Conservation (phyloP, 2,797 vertebrate species). For the Taeniopygia guttata region DNA sequence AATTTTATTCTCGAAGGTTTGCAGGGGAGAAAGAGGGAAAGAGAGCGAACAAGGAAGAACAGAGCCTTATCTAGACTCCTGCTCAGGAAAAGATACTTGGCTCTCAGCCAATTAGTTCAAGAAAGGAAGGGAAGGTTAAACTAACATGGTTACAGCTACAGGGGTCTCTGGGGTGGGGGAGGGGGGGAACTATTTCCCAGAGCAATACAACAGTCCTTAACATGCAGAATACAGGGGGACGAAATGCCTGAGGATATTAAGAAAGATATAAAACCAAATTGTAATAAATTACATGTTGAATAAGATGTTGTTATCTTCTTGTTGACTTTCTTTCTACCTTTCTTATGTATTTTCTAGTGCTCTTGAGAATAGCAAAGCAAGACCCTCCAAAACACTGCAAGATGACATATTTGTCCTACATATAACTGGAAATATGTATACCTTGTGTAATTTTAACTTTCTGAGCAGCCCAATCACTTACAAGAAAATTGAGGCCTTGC, state of each 20-base stretch:
- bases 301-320: not conserved
- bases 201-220: too few relatives aligned
- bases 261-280: not conserved
- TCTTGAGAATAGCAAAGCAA: constrained; percentile 17
- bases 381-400: not conserved
- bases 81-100: too few relatives aligned
- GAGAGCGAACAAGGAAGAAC: too few relatives aligned
- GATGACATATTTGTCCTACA: not conserved
- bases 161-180: too few relatives aligned
- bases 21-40: too few relatives aligned
- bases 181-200: too few relatives aligned
- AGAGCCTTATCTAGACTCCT: too few relatives aligned
- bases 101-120: too few relatives aligned
- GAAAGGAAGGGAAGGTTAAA: too few relatives aligned
- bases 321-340: not conserved
- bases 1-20: too few relatives aligned
- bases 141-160: too few relatives aligned
- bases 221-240: not conserved
- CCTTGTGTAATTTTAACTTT: not conserved
- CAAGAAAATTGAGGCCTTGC: not conserved
- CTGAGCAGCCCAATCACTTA: not conserved
- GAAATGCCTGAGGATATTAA: not conserved
- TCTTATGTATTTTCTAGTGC: not conserved
- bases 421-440: not conserved
- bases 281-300: not conserved